These are phyloP conservation scores for Osedax fenrisi DNA, from an alignment of 2,888 invertebrate species.

Conservation along the genomic window DNA sequence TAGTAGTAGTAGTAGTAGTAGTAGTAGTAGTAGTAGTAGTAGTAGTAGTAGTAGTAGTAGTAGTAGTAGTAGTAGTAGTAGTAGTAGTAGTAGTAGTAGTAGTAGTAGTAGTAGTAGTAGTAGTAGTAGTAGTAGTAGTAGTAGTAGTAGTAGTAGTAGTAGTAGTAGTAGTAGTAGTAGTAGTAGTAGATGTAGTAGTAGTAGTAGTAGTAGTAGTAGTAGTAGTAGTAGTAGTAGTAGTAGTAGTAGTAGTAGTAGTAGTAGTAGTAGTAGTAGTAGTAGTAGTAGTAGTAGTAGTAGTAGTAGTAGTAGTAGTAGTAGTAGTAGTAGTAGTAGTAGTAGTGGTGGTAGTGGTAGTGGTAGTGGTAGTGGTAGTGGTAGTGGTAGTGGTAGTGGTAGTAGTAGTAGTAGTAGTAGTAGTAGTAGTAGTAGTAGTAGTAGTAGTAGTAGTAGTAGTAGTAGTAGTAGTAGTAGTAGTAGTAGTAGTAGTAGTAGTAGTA, in stretches of 20 bases:
- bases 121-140: slow-evolving; percentile 22
- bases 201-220: slow-evolving; percentile 25
- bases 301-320: slow-evolving; percentile 20
- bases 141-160: slow-evolving; percentile 24
- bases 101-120: slow-evolving; percentile 11
- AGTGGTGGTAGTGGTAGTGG: slow-evolving; percentile 6
- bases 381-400: slow-evolving; percentile 17
- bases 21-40: background rate
- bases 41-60: background rate
- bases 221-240: slow-evolving; percentile 23
- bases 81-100: slow-evolving; percentile 7
- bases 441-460: slow-evolving; percentile 17
- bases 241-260: slow-evolving; percentile 24
- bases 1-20: background rate
- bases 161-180: slow-evolving; percentile 26
- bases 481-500: slow-evolving; percentile 17
- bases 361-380: slow-evolving; percentile 17
- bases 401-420: slow-evolving; percentile 17
- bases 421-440: slow-evolving; percentile 17
- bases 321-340: slow-evolving; percentile 19
- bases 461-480: slow-evolving; percentile 17
- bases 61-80: background rate
- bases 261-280: slow-evolving; percentile 25
- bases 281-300: slow-evolving; percentile 22
- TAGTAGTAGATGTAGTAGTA: slow-evolving; percentile 22